phyloP scores from a whole-genome alignment of 2,888 invertebrate species.

The Drosophila neotestacea region DNA sequence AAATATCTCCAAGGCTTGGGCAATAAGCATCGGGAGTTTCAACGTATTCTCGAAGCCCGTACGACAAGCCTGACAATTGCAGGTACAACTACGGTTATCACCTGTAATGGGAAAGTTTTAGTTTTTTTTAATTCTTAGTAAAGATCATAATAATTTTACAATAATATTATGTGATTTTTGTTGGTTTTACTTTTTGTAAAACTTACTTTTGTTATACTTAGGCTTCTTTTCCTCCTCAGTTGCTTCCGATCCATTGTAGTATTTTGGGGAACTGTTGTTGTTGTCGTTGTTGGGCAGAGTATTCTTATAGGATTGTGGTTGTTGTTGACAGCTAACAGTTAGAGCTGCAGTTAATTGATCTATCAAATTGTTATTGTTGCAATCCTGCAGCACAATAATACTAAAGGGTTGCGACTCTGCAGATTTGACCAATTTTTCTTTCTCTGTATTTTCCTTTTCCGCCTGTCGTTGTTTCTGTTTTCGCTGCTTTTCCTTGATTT shows the following conservation, averaged over 20 bases:
- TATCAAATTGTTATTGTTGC: conserved; percentile 40
- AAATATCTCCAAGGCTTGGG: conserved; percentile 50
- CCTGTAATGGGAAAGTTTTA: neutral
- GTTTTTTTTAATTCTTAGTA: no score
- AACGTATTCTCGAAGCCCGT: neutral
- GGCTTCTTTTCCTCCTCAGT: neutral
- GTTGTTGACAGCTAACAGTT: neutral
- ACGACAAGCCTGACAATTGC: conserved; percentile 30
- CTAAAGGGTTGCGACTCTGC: conserved; percentile 28
- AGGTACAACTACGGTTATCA: neutral
- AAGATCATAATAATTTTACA: no score
- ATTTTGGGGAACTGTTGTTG: neutral
- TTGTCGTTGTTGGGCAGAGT: neutral
- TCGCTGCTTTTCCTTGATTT: neutral
- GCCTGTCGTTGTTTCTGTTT: no score
- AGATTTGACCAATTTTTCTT: neutral
- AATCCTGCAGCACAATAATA: conserved; percentile 63
- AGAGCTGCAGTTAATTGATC: conserved; percentile 57
- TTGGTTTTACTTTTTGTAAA: neutral
- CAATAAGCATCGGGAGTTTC: conserved; percentile 38
- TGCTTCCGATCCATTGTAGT: neutral
- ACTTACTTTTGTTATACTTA: neutral
- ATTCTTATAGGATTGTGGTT: neutral
- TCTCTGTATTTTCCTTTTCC: neutral
- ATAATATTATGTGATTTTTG: no score